Evolutionary conservation across 2,797 vertebrate species (phyloP).

Genomic region (Diplodus sargus): DNA sequence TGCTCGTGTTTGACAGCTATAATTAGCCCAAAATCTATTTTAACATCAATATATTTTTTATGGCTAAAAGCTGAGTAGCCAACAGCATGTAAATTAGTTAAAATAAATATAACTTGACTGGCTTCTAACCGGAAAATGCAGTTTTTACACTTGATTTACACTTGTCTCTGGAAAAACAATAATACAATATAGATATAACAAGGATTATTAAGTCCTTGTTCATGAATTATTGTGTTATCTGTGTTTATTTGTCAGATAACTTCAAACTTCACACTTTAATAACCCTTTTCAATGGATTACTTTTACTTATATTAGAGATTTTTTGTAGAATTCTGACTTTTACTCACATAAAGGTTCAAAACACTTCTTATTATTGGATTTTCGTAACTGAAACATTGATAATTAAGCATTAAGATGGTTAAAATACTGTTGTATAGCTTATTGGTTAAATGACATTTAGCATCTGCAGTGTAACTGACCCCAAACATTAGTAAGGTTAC

Average conservation of each 20-base stretch:
- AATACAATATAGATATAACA: not conserved
- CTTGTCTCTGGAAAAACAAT: not conserved
- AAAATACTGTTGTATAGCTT: too few species aligned
- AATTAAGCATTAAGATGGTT: too few species aligned
- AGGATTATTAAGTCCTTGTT: not conserved
- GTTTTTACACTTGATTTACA: not conserved
- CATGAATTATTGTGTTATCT: not conserved
- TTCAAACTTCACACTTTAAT: not conserved
- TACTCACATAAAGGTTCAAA: too few species aligned
- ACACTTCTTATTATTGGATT: too few species aligned
- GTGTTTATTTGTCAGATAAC: not conserved
- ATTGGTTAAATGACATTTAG: too few species aligned
- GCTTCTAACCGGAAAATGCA: too few species aligned
- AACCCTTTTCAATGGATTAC: not conserved
- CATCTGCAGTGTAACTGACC: too few species aligned
- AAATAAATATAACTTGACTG: not conserved
- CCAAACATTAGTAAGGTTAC: too few species aligned
- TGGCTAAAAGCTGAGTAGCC: not conserved
- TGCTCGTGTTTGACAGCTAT: not conserved
- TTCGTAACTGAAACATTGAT: too few species aligned
- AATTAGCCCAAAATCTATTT: not conserved
- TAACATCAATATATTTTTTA: too few species aligned
- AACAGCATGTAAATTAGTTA: not conserved
- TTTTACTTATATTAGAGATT: too few species aligned
- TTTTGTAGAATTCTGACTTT: too few species aligned